These are phyloP conservation scores for Neuroterus valhalla DNA, from an alignment of 1,140 invertebrate species.

Conservation along the genomic window DNA sequence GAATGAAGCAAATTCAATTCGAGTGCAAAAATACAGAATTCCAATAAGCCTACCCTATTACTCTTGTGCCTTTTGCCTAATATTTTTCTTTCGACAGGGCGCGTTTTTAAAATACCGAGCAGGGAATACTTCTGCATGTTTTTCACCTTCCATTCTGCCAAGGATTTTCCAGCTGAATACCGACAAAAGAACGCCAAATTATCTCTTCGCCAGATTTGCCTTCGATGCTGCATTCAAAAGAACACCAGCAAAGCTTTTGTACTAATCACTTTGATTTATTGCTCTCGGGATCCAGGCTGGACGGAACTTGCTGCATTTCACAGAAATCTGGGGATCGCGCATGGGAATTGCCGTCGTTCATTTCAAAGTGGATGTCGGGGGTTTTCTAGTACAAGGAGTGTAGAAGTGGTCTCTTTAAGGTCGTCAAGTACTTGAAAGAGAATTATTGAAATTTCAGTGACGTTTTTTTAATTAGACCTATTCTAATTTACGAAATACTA, in stretches of 20 bases:
- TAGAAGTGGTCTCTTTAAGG: neutral
- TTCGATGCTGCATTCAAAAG: constrained; percentile 30
- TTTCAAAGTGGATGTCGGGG: constrained; percentile 3
- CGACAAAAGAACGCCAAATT: constrained; percentile 29
- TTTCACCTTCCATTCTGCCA: constrained; percentile 15
- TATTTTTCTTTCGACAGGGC: neutral
- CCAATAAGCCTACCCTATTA: too few species aligned
- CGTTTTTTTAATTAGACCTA: too few species aligned
- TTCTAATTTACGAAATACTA: too few species aligned
- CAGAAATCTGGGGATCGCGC: neutral
- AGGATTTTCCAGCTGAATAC: constrained; percentile 27
- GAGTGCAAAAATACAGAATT: too few species aligned
- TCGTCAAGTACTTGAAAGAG: neutral
- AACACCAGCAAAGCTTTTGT: constrained; percentile 28
- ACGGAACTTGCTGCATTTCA: constrained; percentile 29
- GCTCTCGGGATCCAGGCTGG: constrained; percentile 19
- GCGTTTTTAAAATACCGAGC: constrained; percentile 8
- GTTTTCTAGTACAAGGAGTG: constrained; percentile 18
- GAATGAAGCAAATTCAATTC: too few species aligned
- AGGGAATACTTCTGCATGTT: constrained; percentile 13
- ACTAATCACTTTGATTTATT: constrained; percentile 30
- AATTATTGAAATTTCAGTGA: too few species aligned
- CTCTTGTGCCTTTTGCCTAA: too few species aligned
- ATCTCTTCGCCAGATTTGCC: constrained; percentile 28
- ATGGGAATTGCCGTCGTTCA: constrained; percentile 6